Evolutionary conservation across 2,888 invertebrate species (phyloP).

Genomic region (Leistus spinibarbis): DNA sequence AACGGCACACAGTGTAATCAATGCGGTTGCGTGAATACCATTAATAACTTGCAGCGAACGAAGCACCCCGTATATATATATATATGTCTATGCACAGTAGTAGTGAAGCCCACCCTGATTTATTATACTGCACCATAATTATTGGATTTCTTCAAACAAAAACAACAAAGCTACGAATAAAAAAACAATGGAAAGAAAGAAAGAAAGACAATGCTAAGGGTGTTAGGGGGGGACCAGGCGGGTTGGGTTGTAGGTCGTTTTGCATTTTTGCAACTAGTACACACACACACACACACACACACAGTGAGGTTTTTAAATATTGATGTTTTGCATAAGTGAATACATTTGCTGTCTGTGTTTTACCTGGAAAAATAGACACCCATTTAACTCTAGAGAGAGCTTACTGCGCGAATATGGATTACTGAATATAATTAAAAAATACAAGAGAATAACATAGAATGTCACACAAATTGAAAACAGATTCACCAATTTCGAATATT

Average conservation of each 20-base stretch:
- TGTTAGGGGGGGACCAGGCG: not conserved
- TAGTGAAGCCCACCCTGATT: constrained; percentile 20
- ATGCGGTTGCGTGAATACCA: constrained; percentile 51
- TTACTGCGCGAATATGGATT: not conserved
- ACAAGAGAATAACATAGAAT: too few relatives aligned
- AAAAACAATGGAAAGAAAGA: not conserved
- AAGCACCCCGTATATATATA: constrained; percentile 20
- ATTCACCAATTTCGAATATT: too few relatives aligned
- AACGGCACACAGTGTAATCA: constrained; percentile 16
- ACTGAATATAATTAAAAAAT: too few relatives aligned
- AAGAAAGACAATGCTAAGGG: not conserved
- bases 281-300: not conserved
- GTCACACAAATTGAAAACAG: too few relatives aligned
- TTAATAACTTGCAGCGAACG: constrained; percentile 53
- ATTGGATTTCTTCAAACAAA: constrained; percentile 28
- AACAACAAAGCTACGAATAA: not conserved
- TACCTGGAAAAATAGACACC: not conserved
- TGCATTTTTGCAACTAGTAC: constrained; percentile 1
- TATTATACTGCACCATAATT: constrained; percentile 39
- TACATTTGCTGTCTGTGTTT: not conserved
- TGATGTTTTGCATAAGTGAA: not conserved
- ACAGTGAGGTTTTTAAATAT: not conserved
- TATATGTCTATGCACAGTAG: not conserved
- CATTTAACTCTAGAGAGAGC: not conserved
- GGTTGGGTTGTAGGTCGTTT: not conserved